These are phyloP conservation scores for Andrena dorsata DNA, from an alignment of 2,888 invertebrate species.

Conservation along the genomic window DNA sequence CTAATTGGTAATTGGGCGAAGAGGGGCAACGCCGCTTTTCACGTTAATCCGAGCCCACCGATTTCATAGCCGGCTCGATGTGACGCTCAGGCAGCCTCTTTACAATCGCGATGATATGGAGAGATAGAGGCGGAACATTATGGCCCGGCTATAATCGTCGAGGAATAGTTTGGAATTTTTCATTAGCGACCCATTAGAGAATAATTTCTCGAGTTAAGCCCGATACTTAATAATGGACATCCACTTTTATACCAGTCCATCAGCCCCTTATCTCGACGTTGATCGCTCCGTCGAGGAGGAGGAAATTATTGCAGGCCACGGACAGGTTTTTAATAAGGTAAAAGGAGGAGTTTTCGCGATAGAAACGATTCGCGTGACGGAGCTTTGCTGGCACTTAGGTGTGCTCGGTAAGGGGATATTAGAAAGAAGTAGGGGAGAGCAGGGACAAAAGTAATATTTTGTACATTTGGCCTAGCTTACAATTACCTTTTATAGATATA, in stretches of 20 bases:
- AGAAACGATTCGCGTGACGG: too few relatives aligned
- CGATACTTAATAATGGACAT: constrained; percentile 43
- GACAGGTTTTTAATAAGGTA: too few relatives aligned
- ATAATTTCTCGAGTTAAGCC: constrained; percentile 16
- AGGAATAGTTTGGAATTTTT: constrained; percentile 34
- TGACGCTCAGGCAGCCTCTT: constrained; percentile 13
- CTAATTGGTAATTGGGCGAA: constrained; percentile 72
- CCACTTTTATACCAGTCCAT: constrained; percentile 21
- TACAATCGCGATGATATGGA: constrained; percentile 22
- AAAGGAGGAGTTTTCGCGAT: too few relatives aligned
- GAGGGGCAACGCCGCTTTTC: constrained; percentile 45
- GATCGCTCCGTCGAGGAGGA: not conserved
- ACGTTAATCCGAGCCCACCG: constrained; percentile 25
- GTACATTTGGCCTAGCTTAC: too few relatives aligned
- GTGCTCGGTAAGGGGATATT: too few relatives aligned
- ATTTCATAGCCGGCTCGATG: constrained; percentile 40
- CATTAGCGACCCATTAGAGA: constrained; percentile 24
- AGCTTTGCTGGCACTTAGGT: too few relatives aligned
- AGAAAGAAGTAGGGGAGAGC: too few relatives aligned
- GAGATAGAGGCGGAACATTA: not conserved
- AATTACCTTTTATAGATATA: too few relatives aligned
- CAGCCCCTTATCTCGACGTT: not conserved
- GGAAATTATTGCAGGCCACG: not conserved
- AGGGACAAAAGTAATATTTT: too few relatives aligned
- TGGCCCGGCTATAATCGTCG: constrained; percentile 16